A percentile compares a stretch with the other conserved stretches of the same genome.
Evolutionary conservation across 2,797 vertebrate genomes (phyloP).

Genomic region (Xenops minutus): DNA sequence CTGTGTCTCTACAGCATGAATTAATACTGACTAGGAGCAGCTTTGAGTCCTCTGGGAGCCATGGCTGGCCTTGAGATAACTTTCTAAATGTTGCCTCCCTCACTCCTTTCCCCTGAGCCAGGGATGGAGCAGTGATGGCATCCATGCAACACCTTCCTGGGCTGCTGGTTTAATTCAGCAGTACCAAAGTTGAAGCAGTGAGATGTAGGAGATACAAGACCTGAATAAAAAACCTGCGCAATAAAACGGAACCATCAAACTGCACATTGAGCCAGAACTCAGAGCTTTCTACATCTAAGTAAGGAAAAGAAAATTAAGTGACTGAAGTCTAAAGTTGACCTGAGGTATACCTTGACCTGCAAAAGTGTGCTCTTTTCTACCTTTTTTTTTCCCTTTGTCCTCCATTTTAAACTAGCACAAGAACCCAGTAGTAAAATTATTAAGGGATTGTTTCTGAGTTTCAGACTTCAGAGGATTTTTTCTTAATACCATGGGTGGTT

Average conservation of each 20-base stretch:
- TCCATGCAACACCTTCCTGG: not conserved
- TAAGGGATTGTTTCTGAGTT: not conserved
- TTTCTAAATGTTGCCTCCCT: not conserved
- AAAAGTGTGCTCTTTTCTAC: not conserved
- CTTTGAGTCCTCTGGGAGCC: not conserved
- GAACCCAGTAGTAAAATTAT: not conserved
- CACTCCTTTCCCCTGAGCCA: not conserved
- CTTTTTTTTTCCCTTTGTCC: not conserved
- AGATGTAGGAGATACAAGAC: not conserved
- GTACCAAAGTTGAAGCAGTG: not conserved
- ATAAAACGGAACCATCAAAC: not conserved
- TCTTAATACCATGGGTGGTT: not conserved
- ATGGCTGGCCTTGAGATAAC: not conserved
- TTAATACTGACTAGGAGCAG: not conserved
- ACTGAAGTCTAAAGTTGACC: not conserved
- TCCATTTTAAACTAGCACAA: constrained; percentile 15
- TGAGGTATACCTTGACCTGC: not conserved
- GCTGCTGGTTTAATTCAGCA: not conserved
- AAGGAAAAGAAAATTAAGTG: not conserved
- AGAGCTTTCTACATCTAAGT: not conserved
- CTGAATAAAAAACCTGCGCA: not conserved
- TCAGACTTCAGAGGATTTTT: not conserved
- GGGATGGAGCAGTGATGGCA: not conserved
- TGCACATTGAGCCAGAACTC: not conserved
- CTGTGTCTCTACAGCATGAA: not conserved